Evolutionary conservation across 2,888 invertebrate genomes (phyloP).

Genomic region (Tiliacea citrago): DNA sequence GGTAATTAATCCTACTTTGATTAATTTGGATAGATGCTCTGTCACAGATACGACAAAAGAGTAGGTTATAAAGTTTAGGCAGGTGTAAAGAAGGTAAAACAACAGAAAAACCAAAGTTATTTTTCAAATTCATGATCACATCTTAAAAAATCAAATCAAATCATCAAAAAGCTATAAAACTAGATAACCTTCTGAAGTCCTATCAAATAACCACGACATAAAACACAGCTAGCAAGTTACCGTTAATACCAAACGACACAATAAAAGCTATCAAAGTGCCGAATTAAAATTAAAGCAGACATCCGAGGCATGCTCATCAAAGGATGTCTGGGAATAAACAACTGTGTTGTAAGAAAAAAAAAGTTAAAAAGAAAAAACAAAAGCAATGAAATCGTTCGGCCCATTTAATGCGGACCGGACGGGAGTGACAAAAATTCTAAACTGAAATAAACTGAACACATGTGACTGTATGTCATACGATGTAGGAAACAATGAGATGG

Average conservation of each 20-base stretch:
- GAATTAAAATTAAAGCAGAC: conserved; percentile 81
- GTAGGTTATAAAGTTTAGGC: not conserved
- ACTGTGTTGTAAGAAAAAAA: conserved; percentile 73
- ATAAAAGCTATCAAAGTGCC: conserved; percentile 73
- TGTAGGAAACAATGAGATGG: conserved; percentile 56
- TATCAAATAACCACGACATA: conserved; percentile 53
- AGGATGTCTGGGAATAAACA: conserved; percentile 86
- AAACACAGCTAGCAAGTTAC: conserved; percentile 33
- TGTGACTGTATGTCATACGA: conserved; percentile 83
- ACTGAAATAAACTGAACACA: conserved; percentile 90
- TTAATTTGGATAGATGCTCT: not conserved
- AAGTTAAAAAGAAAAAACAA: conserved; percentile 74
- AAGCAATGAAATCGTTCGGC: conserved; percentile 87
- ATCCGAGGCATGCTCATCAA: conserved; percentile 81
- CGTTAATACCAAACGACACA: conserved; percentile 57
- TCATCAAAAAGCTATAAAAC: conserved; percentile 23
- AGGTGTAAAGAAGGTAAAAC: not conserved
- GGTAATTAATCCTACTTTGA: too few species aligned
- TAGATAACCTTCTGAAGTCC: conserved; percentile 30
- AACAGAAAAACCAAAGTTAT: not conserved
- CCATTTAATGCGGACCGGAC: conserved; percentile 90
- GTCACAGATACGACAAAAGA: too few species aligned
- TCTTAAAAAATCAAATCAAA: not conserved
- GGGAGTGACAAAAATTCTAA: conserved; percentile 89
- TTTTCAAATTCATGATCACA: not conserved